Evolutionary conservation across 2,113 vertebrate species (phyloP).

Genomic region (Cheilinus undulatus): DNA sequence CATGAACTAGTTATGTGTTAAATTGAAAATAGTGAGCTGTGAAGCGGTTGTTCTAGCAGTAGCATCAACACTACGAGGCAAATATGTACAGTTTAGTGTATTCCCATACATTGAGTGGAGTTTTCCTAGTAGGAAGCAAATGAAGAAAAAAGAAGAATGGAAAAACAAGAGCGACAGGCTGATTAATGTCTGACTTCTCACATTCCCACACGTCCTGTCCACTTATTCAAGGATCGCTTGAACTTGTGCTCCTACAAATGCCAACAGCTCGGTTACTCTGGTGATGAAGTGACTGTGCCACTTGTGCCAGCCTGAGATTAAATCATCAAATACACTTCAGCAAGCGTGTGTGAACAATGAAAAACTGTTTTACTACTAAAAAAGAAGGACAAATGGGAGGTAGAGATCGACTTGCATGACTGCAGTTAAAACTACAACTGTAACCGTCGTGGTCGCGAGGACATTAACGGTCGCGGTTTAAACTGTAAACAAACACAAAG

Average conservation of each 20-base stretch:
- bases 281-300: conserved; percentile 23
- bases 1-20: no score
- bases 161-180: not conserved
- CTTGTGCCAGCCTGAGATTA: conserved; percentile 9
- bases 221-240: conserved; percentile 18
- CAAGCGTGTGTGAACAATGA: not conserved
- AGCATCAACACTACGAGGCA: no score
- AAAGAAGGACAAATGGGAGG: not conserved
- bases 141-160: not conserved
- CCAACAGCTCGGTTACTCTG: conserved; percentile 12
- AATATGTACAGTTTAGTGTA: no score
- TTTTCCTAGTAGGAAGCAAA: no score
- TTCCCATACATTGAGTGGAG: no score
- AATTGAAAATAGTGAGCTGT: no score
- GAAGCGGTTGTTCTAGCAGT: no score
- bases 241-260: conserved; percentile 35
- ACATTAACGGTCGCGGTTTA: conserved; percentile 7
- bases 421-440: not conserved
- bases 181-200: conserved; percentile 8
- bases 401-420: no score
- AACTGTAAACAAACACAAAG: conserved; percentile 50
- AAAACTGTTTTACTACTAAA: not conserved
- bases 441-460: not conserved
- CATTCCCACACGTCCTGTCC: conserved; percentile 43
- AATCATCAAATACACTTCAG: not conserved